Conservation (phyloP, 2,797 vertebrate genomes). For the Urocyon cinereoargenteus region DNA sequence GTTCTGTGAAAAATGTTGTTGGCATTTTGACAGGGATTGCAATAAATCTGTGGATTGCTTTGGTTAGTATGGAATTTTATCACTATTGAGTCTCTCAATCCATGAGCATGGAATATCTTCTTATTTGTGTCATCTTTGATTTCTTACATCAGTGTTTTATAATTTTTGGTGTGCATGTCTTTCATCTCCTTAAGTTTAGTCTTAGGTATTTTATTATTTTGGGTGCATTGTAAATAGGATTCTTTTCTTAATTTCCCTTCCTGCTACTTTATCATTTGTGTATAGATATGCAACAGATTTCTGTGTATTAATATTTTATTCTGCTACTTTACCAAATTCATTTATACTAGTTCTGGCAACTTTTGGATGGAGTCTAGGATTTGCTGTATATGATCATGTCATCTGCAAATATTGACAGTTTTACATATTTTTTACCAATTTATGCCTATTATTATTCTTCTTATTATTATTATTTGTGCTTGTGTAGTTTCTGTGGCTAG, state of each 20-base stretch:
- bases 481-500: not conserved
- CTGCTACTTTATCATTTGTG: not conserved
- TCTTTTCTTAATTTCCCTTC: not conserved
- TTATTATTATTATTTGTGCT: too few species aligned
- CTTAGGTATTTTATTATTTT: not conserved
- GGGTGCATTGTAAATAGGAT: not conserved
- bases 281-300: not conserved
- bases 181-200: not conserved
- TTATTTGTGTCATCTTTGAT: not conserved
- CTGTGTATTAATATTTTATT: not conserved
- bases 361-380: not conserved
- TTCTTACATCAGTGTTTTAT: not conserved
- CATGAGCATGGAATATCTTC: not conserved
- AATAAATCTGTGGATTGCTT: not conserved
- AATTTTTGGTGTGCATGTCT: not conserved
- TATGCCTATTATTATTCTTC: not conserved
- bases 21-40: not conserved
- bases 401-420: not conserved
- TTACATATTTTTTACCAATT: not conserved
- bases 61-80: not conserved
- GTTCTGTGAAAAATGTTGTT: not conserved
- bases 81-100: not conserved
- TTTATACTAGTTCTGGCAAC: not conserved
- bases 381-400: not conserved
- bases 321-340: not conserved